Base-by-base conservation (phyloP, 2,888 invertebrate species). In the Sinodicranocentrus sp. region DNA sequence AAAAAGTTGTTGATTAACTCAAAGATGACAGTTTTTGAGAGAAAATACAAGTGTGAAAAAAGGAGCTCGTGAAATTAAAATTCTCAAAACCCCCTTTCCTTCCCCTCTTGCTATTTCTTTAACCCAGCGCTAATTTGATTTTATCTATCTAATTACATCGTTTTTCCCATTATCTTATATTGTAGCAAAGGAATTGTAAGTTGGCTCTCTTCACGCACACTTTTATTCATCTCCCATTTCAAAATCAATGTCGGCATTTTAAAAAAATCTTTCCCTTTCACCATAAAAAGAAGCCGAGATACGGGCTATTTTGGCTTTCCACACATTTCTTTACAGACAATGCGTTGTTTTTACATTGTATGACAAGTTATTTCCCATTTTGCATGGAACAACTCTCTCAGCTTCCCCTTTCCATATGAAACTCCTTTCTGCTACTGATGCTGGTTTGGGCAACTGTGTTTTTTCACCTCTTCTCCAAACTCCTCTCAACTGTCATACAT, bases 401-500 rank as follows among this genome's bases (percentile, higher is more conserved):
- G 2, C n/a, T 21, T 52, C 8, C 52, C 5, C 5, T 15, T 17
- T 17, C 52, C 19, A 17, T 8, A 1, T 52, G 1, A n/a, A 8
- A 17, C n/a, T n/a, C n/a, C n/a, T n/a, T n/a, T n/a, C n/a, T n/a
- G n/a, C n/a, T n/a, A n/a, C n/a, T n/a, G n/a, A n/a, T n/a, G n/a
- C n/a, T n/a, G n/a, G n/a, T n/a, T 33, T 33, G 2, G 19, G 57
- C 21, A 23, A 57, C 43, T 44, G 67, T 25, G 44, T 48, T 52
- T 68, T 68, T 17, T 68, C 44, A 67, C 67, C 23, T 67, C 23
- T 39, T 28, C 67, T 10, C 63, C 13, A 23, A 48, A 68, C 52
- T 52, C 52, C 13, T 68, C 26, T 52, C 48, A 52, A 52, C 68
- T 68, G 68, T 68, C 68, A 68, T 48, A 26, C 43, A 65, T 65